Evolutionary conservation across 2,113 vertebrate species (phyloP), one percentile per base, ranked within the genome.

Genomic region (Kryptolebias marmoratus): DNA sequence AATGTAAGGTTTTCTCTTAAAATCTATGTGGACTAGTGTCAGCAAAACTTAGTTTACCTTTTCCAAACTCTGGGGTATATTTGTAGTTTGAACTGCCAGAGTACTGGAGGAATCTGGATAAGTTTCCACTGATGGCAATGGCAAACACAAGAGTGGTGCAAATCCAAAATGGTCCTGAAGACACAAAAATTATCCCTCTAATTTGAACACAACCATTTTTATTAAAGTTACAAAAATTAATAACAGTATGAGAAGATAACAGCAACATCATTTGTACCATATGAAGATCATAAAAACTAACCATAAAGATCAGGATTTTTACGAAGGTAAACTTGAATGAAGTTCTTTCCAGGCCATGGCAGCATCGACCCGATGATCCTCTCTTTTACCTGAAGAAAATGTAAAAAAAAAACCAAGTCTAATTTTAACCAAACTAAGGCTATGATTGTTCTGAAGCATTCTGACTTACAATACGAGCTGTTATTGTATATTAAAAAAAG

Each of bases 81-180:
- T 86, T 96, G 71, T 95, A 95, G 0, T 92, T 77, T 31, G 94
- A 93, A 55, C 94, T 85, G 79, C 95, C 95, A 45, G 90, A 71
- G 88, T 50, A 92, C 89, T 68, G 98, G 85, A 88, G 39, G 39
- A 99, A 98, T 78, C 94, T 96, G 0, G 96, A 97, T 60, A 99
- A 91, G 76, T 99, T 99, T 83, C 98, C 98, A 87, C 98, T 97
- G 65, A 99, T 96, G 60, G 95, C 96, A 58, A 97, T 95, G 81
- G 96, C 95, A 89, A 99, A 99, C 59, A 99, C 96, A 0, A 99
- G 90, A 0, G 98, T 99, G 73, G 96, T 96, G 83, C 98, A 99
- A 86, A 99, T 99, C 98, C 98, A 99, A 77, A 99, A 98, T 1
- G 98, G 98, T 81, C 98, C 98, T 99, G 71, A 54, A 82, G 87